Base-by-base conservation (phyloP, 1,140 invertebrate species). In the Whitmania pigra region DNA sequence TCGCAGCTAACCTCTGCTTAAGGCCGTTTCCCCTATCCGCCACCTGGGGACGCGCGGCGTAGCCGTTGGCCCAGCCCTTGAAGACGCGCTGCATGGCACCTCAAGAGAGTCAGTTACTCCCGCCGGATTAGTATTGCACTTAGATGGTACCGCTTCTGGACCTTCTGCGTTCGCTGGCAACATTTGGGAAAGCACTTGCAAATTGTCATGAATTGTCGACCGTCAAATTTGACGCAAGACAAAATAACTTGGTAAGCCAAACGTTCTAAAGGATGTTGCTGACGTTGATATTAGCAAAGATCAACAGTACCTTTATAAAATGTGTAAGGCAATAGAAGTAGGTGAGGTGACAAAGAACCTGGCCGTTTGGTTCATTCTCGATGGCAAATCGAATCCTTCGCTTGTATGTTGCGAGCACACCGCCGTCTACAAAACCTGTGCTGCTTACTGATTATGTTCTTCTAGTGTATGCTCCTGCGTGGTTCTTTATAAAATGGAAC, bases 131-230 rank as follows among this genome's bases (percentile, higher is more conserved):
- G n/a, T n/a, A 31, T 11, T 43, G 31, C 31, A 69, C 36, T 69
- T 43, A 7, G 68, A 43, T 69, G 0, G 68, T 69, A 43, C 49
- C 68, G 11, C 22, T 49, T 43, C 31, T 40, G 53, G n/a, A 49
- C n/a, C 53, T 20, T 25, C 31, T 36, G 68, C 53, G 27, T 31
- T 69, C 27, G 7, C 13, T 69, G 6, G 68, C n/a, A 69, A 25
- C 68, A 11, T 11, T 54, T 9, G 31, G 68, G 53, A 43, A 43
- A 43, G 68, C 68, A 69, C 36, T 49, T 69, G 31, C 31, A 69
- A 69, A 49, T 40, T 17, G n/a, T 2, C 27, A n/a, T n/a, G 53
- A 69, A 22, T 7, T 7, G 17, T 9, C n/a, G 22, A 31, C 31
- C 36, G 27, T 31, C 9, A 49, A 43, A 69, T 6, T 49, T 49